Conservation (phyloP, 1,140 invertebrate species). For the Lepidurus arcticus region DNA sequence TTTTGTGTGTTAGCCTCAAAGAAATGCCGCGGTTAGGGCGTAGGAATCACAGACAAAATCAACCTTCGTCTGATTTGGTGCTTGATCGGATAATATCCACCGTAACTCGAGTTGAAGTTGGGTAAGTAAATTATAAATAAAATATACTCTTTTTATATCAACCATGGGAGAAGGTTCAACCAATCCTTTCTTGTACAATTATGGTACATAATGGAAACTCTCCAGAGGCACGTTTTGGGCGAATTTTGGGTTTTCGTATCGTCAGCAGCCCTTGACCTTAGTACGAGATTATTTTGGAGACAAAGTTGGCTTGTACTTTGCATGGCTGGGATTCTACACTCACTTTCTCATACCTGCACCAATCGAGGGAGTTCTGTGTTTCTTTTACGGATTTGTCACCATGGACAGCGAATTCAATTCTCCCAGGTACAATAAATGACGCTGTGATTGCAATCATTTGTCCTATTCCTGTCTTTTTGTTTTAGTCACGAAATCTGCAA, state of each 20-base stretch:
- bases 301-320: constrained; percentile 94
- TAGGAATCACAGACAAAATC: background rate
- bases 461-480: constrained; percentile 34
- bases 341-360: constrained; percentile 81
- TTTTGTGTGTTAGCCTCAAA: background rate
- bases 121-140: background rate
- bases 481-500: constrained; percentile 84
- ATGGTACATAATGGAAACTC: background rate
- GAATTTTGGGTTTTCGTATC: constrained; percentile 74
- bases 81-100: constrained; percentile 5
- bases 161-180: background rate
- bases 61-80: background rate
- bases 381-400: constrained; percentile 76
- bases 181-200: background rate
- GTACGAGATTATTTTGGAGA: constrained; percentile 89
- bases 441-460: background rate
- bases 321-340: constrained; percentile 98
- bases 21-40: background rate
- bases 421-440: constrained; percentile 60
- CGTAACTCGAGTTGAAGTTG: background rate
- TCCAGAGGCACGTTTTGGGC: constrained; percentile 71
- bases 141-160: background rate
- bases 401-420: constrained; percentile 74
- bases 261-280: constrained; percentile 83
- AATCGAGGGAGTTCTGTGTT: constrained; percentile 76